Percentiles rank a stretch among this genome's conserved stretches.
These are phyloP conservation scores for Apistogramma diplotaenia DNA, from an alignment of 2,113 vertebrate genomes.

Conservation along the genomic window DNA sequence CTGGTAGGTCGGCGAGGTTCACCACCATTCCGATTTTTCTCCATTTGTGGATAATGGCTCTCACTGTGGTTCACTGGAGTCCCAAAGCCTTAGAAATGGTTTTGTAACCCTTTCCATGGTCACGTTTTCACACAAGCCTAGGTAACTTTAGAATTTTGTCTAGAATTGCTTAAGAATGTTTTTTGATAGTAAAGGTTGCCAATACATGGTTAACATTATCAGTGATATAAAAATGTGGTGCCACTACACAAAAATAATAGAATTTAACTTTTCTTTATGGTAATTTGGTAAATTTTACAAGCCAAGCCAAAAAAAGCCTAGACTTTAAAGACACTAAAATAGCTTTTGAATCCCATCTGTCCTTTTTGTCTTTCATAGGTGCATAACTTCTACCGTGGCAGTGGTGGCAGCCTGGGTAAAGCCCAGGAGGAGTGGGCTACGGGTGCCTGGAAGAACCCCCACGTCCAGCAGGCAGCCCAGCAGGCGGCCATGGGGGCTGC, in stretches of 20 bases:
- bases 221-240: background rate
- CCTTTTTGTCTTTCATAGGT: slow-evolving; percentile 37
- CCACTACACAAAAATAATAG: background rate
- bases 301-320: background rate
- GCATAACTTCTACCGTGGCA: slow-evolving; percentile 92
- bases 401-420: slow-evolving; percentile 94
- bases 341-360: background rate
- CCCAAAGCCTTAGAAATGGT: too few relatives aligned
- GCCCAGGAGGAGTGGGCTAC: slow-evolving; percentile 97
- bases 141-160: background rate
- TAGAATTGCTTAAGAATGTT: background rate
- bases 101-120: too few relatives aligned
- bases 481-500: slow-evolving; percentile 91
- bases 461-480: slow-evolving; percentile 94
- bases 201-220: background rate
- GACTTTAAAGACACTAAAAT: background rate
- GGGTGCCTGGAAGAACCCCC: slow-evolving; percentile 97
- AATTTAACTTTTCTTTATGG: background rate
- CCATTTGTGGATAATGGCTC: too few relatives aligned
- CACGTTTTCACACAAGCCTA: too few relatives aligned
- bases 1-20: too few relatives aligned
- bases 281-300: background rate
- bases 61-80: too few relatives aligned
- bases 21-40: too few relatives aligned
- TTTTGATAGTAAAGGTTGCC: background rate